These are phyloP conservation scores for Andrena bicolor DNA, from an alignment of 2,888 invertebrate species.

Conservation along the genomic window DNA sequence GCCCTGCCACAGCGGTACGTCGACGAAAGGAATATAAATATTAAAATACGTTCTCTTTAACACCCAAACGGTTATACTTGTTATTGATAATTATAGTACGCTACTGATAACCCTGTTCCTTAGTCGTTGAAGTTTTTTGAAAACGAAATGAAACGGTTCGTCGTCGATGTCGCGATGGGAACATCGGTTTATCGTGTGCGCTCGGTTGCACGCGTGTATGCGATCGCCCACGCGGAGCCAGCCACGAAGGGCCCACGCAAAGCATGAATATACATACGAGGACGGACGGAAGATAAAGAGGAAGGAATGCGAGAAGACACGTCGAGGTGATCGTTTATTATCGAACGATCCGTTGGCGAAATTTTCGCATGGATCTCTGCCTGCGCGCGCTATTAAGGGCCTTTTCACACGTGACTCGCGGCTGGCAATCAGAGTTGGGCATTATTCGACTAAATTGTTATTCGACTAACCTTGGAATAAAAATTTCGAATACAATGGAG, in stretches of 20 bases:
- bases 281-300: conserved; percentile 44
- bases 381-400: not conserved
- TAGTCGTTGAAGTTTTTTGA: conserved; percentile 43
- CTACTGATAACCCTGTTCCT: conserved; percentile 19
- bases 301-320: conserved; percentile 58
- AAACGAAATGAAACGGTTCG: conserved; percentile 49
- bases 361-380: conserved; percentile 14
- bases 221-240: conserved; percentile 59
- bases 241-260: conserved; percentile 65
- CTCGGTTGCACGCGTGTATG: conserved; percentile 34
- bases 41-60: too few relatives aligned
- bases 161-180: conserved; percentile 22
- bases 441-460: too few relatives aligned
- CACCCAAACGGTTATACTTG: not conserved
- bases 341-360: conserved; percentile 29
- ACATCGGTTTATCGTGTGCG: conserved; percentile 32
- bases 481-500: too few relatives aligned
- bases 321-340: conserved; percentile 53
- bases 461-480: too few relatives aligned
- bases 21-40: too few relatives aligned
- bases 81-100: conserved; percentile 28
- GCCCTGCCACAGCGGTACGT: too few relatives aligned
- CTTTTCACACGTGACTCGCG: too few relatives aligned
- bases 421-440: too few relatives aligned
- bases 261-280: conserved; percentile 59